A percentile compares a stretch with the other conserved stretches of the same genome.
Conservation (phyloP, 2,113 vertebrate species). For the Spea multiplicata region DNA sequence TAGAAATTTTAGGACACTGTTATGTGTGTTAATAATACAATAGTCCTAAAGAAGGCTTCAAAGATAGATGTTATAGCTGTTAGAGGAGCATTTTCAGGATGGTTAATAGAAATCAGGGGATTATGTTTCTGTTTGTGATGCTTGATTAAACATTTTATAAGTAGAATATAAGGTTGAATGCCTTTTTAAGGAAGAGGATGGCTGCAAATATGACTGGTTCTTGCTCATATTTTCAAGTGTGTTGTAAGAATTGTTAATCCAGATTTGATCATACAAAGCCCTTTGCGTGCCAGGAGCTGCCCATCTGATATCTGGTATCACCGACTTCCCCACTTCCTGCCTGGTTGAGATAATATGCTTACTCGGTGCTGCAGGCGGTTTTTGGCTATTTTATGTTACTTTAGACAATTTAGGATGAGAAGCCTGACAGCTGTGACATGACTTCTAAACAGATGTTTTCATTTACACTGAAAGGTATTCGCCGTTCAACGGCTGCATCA, state of each 20-base stretch:
- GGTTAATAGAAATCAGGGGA: too few relatives aligned
- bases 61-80: too few relatives aligned
- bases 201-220: too few relatives aligned
- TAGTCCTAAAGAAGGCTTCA: too few relatives aligned
- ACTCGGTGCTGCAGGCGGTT: constrained; percentile 66
- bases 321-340: constrained; percentile 55
- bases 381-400: constrained; percentile 72
- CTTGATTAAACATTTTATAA: too few relatives aligned
- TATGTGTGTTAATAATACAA: too few relatives aligned
- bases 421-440: constrained; percentile 72
- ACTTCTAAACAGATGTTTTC: constrained; percentile 82
- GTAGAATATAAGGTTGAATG: too few relatives aligned
- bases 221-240: background rate
- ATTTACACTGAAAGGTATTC: constrained; percentile 75
- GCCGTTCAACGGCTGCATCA: constrained; percentile 60
- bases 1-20: too few relatives aligned
- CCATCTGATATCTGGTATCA: constrained; percentile 46
- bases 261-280: constrained; percentile 10
- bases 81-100: too few relatives aligned
- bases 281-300: constrained; percentile 31
- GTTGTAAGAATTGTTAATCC: constrained; percentile 2
- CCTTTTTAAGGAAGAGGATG: too few relatives aligned
- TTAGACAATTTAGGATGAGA: constrained; percentile 69
- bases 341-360: constrained; percentile 56
- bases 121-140: too few relatives aligned